Percentiles rank a stretch among this genome's conserved stretches.
Conservation (phyloP, 64 coral and sea anemone genomes). For the Trachythela sp. region DNA sequence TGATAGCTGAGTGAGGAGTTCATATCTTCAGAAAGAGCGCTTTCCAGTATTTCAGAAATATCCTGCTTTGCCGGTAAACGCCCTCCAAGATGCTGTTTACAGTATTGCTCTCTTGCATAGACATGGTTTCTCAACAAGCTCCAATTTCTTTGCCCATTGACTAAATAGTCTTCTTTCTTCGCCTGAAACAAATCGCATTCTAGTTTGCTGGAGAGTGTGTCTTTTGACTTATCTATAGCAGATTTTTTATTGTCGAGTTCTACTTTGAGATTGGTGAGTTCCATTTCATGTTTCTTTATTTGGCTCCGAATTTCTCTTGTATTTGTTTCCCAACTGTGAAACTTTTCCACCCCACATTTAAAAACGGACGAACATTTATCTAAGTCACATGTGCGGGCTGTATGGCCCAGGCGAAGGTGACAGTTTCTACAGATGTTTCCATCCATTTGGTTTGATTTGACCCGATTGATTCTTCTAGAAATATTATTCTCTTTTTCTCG, state of each 20-base stretch:
- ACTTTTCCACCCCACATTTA: conserved; percentile 44
- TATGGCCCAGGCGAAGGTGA: conserved; percentile 30
- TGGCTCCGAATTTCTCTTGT: conserved; percentile 27
- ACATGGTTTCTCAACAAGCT: conserved; percentile 40
- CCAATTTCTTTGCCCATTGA: conserved; percentile 48
- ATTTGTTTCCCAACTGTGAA: not conserved
- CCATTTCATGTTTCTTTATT: conserved; percentile 47
- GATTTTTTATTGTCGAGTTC: conserved; percentile 23
- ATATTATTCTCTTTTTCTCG: conserved; percentile 27
- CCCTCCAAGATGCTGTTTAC: conserved; percentile 32
- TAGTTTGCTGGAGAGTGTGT: conserved; percentile 20
- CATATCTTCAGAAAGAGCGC: conserved; percentile 14
- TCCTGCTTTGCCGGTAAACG: conserved; percentile 40
- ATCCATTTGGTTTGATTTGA: conserved; percentile 20
- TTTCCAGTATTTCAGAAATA: conserved; percentile 26
- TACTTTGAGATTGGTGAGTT: conserved; percentile 32
- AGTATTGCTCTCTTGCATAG: conserved; percentile 36
- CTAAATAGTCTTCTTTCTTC: conserved; percentile 26
- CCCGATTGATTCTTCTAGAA: conserved; percentile 17
- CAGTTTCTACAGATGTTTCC: conserved; percentile 50
- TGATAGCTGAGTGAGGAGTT: not conserved
- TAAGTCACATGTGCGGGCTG: conserved; percentile 32
- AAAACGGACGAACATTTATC: conserved; percentile 37
- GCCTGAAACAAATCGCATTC: conserved; percentile 40
- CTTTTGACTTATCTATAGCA: conserved; percentile 8